Evolutionary conservation across 2,113 vertebrate genomes (phyloP), one percentile per base, ranked within the genome.

Genomic region (Actenoides hombroni): DNA sequence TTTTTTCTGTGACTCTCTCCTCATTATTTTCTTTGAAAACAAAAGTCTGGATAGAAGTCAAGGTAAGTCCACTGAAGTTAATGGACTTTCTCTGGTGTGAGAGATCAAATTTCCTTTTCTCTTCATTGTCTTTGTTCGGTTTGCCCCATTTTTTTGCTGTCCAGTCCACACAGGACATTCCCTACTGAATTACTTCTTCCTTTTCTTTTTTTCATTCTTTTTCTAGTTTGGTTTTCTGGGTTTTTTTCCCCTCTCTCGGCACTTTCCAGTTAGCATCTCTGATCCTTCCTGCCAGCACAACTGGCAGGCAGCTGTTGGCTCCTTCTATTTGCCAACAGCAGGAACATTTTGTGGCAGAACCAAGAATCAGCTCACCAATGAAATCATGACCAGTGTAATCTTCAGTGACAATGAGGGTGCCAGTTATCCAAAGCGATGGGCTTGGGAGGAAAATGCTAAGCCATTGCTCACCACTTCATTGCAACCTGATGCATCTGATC

Each of bases 1-100:
- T 40, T 25, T 9, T 44, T 23, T 69, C 42, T 56, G 26, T 39
- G 29, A 73, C 61, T 25, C 5, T 83, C 18, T 90, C 16, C 17
- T 75, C 49, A 15, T 17, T 75, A 23, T 70, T 91, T 91, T 95
- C 33, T 96, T 82, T 86, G 51, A 86, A 94, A 94, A 71, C 20
- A 75, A 15, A 57, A 77, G 31, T 65, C 33, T 67, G 51, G 40
- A 77, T 37, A 74, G 60, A 90, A 83, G 40, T 76, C 26, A 42
- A 6, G 48, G 40, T 67, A 39, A 42, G 23, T 70, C 25, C 18
- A 33, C 28, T 56, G 68, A 83, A 81, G 23, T 51, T 64, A 56
- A 16, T 74, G 37, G 76, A 56, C 48, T 86, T 90, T 39, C 40
- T 63, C 37, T 42, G 13, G 28, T 54, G 9, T 48, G 53, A 73